These are phyloP conservation scores for Onychomys arenicola DNA, from an alignment of 2,797 vertebrate genomes.

Conservation along the genomic window DNA sequence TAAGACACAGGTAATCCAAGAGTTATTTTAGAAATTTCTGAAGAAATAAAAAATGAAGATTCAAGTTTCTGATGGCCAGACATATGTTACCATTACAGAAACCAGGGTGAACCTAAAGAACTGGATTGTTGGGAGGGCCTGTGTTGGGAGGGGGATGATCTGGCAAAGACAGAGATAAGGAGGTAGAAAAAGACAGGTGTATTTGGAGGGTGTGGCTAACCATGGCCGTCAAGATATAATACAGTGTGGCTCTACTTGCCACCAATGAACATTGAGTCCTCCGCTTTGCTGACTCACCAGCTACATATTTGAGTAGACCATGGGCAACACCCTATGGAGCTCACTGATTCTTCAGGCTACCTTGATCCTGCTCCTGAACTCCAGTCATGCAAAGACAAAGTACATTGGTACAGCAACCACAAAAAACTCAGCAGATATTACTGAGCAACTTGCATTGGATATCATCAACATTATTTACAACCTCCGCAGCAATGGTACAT, in stretches of 20 bases:
- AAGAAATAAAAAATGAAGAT: background rate
- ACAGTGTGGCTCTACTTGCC: background rate
- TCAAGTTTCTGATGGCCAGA: background rate
- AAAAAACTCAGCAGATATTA: no score
- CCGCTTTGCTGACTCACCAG: background rate
- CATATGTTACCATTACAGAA: background rate
- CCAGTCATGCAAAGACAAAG: background rate
- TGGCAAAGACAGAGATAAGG: background rate
- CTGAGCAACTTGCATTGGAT: background rate
- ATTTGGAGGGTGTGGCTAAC: background rate
- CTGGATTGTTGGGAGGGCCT: background rate
- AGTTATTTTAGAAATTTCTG: background rate
- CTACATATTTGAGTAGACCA: background rate
- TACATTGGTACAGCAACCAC: rapidly evolving
- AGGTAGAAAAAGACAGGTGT: background rate
- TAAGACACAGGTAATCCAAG: background rate
- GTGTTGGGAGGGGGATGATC: background rate
- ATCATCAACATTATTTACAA: background rate
- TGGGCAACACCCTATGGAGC: background rate
- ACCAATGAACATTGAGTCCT: background rate
- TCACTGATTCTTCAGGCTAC: background rate
- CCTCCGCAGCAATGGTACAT: background rate
- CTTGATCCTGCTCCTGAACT: background rate
- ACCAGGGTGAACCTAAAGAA: background rate
- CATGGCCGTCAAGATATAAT: background rate